These are phyloP conservation scores for Metaphire vulgaris DNA, from an alignment of 1,140 invertebrate species.

Conservation along the genomic window DNA sequence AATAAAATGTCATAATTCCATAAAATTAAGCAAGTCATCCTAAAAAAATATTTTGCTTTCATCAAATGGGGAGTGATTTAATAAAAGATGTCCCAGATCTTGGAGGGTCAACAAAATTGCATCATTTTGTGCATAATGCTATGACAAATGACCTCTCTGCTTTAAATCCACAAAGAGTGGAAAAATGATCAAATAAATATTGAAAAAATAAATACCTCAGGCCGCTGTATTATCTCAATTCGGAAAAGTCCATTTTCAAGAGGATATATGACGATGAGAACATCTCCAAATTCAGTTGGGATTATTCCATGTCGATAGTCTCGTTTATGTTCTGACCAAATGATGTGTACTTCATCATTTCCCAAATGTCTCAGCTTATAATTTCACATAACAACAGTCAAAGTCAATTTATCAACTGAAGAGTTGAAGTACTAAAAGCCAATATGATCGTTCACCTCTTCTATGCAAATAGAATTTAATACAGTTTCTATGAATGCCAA, in stretches of 20 bases:
- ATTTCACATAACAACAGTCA: constrained; percentile 63
- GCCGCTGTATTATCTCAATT: neutral
- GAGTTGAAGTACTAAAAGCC: constrained; percentile 95
- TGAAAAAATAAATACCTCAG: neutral
- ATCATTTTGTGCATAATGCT: too few species aligned
- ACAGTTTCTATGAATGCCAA: too few species aligned
- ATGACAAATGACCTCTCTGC: too few species aligned
- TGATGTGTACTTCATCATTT: neutral
- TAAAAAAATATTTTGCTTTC: too few species aligned
- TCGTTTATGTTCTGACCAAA: neutral
- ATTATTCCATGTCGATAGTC: neutral
- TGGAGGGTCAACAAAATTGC: too few species aligned
- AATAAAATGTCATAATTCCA: too few species aligned
- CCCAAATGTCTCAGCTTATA: neutral
- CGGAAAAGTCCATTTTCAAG: neutral
- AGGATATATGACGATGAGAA: neutral
- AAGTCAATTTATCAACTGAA: constrained; percentile 91
- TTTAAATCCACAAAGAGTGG: too few species aligned
- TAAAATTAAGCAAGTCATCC: too few species aligned
- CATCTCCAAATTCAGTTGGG: neutral
- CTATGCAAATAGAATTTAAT: too few species aligned
- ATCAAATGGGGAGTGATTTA: too few species aligned
- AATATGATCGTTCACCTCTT: constrained; percentile 95
- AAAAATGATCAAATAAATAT: too few species aligned
- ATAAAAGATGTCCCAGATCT: too few species aligned